phyloP scores from a whole-genome alignment of 2,113 vertebrate genomes.

The Rhinolophus ferrumequinum region DNA sequence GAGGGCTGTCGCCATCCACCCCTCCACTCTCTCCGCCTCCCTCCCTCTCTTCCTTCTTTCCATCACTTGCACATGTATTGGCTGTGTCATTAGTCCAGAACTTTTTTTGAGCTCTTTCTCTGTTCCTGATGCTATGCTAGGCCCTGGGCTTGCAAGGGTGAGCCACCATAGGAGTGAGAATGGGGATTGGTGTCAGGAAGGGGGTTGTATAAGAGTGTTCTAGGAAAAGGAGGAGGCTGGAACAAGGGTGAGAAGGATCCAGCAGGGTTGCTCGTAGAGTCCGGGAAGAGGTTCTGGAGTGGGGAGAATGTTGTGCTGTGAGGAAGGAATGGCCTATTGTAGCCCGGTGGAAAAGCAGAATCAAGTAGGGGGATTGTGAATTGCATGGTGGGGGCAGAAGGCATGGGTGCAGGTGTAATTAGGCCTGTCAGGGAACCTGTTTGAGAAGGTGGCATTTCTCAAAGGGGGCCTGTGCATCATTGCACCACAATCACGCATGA shows the following conservation, averaged over 20 bases:
- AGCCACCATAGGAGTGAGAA: neutral
- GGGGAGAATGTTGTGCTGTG: neutral
- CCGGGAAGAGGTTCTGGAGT: neutral
- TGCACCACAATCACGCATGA: neutral
- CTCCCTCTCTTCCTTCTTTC: neutral
- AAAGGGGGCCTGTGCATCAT: neutral
- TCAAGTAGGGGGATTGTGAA: no score
- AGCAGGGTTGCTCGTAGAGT: neutral
- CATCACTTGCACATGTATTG: no score
- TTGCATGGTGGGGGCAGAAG: accelerated
- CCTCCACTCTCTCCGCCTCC: accelerated
- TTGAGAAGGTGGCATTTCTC: neutral
- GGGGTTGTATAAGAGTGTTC: neutral
- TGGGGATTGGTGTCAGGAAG: no score
- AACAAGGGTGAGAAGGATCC: neutral
- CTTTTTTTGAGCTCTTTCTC: neutral
- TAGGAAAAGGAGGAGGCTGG: neutral
- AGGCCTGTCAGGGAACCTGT: neutral
- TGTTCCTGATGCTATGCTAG: neutral
- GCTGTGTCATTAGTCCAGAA: neutral
- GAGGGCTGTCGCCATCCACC: accelerated
- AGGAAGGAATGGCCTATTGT: neutral
- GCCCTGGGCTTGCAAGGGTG: neutral
- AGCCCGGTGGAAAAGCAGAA: no score
- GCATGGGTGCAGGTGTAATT: no score